Evolutionary conservation across 2,113 vertebrate genomes (phyloP).

Genomic region (Engraulis encrasicolus): DNA sequence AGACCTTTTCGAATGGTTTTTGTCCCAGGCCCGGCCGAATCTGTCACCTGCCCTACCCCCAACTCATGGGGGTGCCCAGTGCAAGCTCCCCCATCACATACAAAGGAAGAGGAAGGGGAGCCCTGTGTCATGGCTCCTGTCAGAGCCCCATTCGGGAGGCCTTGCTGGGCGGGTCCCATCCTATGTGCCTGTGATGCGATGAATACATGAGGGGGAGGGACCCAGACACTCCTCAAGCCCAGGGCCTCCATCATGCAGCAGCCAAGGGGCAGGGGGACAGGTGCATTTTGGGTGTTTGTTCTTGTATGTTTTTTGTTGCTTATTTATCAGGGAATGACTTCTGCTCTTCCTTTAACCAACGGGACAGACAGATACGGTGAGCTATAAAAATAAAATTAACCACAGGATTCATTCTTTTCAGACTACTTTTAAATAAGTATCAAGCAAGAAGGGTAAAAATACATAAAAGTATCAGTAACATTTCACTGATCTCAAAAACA

Average conservation of each 20-base stretch:
- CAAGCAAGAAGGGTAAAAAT: not conserved
- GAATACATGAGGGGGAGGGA: not conserved
- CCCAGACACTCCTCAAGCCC: not conserved
- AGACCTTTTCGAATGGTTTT: too few relatives aligned
- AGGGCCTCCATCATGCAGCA: not conserved
- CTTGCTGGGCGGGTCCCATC: constrained; percentile 10
- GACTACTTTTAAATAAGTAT: not conserved
- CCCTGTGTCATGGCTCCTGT: constrained; percentile 29
- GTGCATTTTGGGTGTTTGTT: not conserved
- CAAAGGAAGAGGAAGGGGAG: constrained; percentile 33
- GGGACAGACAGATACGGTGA: not conserved
- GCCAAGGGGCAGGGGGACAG: not conserved
- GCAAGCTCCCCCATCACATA: not conserved
- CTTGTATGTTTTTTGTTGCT: not conserved
- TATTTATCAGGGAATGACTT: not conserved
- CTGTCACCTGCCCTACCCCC: too few relatives aligned
- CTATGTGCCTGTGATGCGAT: not conserved
- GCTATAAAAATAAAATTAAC: not conserved
- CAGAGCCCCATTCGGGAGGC: constrained; percentile 22
- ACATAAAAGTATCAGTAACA: not conserved
- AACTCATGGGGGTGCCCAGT: constrained; percentile 1
- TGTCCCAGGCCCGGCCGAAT: too few relatives aligned
- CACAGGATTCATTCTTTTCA: not conserved
- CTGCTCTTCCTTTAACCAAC: not conserved
- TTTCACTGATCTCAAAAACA: not conserved